phyloP scores from a whole-genome alignment of 2,113 vertebrate species.

The Dinomys branickii region DNA sequence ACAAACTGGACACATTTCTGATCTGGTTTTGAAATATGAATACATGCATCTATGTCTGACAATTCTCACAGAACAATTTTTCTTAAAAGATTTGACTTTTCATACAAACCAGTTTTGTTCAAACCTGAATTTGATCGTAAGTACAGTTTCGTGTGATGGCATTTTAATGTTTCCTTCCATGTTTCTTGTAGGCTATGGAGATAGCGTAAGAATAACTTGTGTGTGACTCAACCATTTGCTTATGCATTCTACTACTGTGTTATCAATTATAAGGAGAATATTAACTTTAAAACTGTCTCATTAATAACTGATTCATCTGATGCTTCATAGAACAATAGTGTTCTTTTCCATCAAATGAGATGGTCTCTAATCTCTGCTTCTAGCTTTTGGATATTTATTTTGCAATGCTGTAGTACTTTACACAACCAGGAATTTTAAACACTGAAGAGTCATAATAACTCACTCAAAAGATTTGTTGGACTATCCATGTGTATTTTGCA shows the following conservation, averaged over 20 bases:
- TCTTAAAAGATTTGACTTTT: constrained; percentile 53
- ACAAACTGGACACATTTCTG: constrained; percentile 13
- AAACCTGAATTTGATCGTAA: constrained; percentile 55
- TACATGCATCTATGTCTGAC: neutral
- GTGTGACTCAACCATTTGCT: neutral
- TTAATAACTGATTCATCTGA: constrained; percentile 25
- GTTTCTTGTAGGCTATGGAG: constrained; percentile 22
- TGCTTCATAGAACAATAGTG: constrained; percentile 1
- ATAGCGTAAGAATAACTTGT: constrained; percentile 22
- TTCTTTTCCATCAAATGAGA: neutral
- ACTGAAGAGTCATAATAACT: neutral
- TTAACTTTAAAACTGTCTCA: constrained; percentile 26
- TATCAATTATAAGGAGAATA: constrained; percentile 45
- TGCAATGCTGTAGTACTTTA: constrained; percentile 2
- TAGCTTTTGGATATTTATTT: constrained; percentile 42
- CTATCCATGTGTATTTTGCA: neutral
- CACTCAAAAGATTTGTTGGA: neutral
- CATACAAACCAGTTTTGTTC: constrained; percentile 24
- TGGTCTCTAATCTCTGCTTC: constrained; percentile 2
- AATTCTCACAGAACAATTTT: constrained; percentile 38
- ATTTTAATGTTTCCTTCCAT: constrained; percentile 53
- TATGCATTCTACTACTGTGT: neutral
- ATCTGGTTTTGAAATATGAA: constrained; percentile 49
- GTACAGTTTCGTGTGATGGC: constrained; percentile 43
- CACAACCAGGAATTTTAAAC: constrained; percentile 11